Conservation (phyloP, 2,888 invertebrate genomes). For the Xylota segnis region DNA sequence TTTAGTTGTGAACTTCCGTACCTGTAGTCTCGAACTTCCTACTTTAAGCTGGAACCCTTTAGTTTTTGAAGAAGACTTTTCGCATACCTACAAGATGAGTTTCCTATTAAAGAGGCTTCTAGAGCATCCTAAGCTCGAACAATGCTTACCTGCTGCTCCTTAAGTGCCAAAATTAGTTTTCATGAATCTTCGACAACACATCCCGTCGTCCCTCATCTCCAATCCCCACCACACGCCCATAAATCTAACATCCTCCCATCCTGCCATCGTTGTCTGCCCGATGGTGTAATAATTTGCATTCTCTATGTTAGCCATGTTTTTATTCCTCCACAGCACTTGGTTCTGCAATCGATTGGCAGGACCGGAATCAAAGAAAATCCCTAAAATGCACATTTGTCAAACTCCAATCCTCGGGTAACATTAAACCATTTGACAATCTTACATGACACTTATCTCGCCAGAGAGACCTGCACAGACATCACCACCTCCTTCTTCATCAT, state of each 20-base stretch:
- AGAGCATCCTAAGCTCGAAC: no score
- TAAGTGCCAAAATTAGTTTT: conserved; percentile 31
- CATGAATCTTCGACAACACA: conserved; percentile 11
- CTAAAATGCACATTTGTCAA: conserved; percentile 75
- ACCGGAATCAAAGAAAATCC: conserved; percentile 62
- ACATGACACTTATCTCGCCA: conserved; percentile 76
- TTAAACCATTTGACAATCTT: conserved; percentile 74
- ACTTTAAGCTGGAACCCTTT: no score
- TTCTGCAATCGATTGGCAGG: conserved; percentile 34
- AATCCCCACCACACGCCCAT: neutral
- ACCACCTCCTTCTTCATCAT: conserved; percentile 41
- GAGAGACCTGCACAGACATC: conserved; percentile 64
- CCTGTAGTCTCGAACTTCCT: no score
- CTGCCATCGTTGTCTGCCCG: neutral
- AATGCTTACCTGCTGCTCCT: neutral
- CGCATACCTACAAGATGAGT: no score
- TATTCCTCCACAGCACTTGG: conserved; percentile 7
- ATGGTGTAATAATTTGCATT: conserved; percentile 59
- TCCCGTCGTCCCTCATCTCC: conserved; percentile 7
- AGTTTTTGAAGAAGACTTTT: no score
- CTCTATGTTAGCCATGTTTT: conserved; percentile 45
- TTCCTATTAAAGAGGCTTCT: no score
- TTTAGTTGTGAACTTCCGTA: no score
- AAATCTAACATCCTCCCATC: neutral
- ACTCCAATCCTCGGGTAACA: conserved; percentile 64